Percentiles rank a stretch among this genome's conserved stretches.
Conservation (phyloP, 1,140 invertebrate genomes). For the Heliconius melpomene region DNA sequence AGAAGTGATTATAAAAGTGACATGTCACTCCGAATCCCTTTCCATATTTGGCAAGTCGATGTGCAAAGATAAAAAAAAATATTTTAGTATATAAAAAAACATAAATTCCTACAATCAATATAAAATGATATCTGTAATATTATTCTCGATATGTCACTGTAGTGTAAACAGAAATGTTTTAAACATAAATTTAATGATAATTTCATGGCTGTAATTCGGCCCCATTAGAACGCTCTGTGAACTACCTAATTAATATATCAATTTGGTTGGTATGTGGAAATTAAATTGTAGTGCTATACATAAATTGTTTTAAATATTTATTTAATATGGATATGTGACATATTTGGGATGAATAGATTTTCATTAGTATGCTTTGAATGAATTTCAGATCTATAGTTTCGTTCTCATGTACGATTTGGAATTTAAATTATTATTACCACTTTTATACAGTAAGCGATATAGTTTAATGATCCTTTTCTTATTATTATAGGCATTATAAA, state of each 20-base stretch:
- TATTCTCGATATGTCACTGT: not conserved
- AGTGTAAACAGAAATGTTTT: not conserved
- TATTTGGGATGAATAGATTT: not conserved
- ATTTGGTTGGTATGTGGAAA: not conserved
- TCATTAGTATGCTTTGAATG: not conserved
- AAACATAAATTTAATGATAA: not conserved
- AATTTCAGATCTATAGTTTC: not conserved
- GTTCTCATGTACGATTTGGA: not conserved
- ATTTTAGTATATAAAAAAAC: not conserved
- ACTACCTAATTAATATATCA: conserved; percentile 9
- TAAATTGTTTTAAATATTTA: conserved; percentile 10
- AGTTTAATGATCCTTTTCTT: no score
- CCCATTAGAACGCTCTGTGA: not conserved
- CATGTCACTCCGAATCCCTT: no score
- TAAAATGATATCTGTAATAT: not conserved
- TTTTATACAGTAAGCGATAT: no score
- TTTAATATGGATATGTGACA: conserved; percentile 7
- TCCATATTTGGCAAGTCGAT: no score
- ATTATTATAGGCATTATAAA: no score
- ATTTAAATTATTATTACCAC: not conserved
- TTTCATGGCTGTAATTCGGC: not conserved
- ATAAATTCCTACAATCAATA: not conserved
- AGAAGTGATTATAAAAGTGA: no score
- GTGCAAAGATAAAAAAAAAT: no score
- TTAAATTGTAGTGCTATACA: not conserved